phyloP scores from a whole-genome alignment of 2,797 vertebrate genomes.

The Intellagama lesueurii region DNA sequence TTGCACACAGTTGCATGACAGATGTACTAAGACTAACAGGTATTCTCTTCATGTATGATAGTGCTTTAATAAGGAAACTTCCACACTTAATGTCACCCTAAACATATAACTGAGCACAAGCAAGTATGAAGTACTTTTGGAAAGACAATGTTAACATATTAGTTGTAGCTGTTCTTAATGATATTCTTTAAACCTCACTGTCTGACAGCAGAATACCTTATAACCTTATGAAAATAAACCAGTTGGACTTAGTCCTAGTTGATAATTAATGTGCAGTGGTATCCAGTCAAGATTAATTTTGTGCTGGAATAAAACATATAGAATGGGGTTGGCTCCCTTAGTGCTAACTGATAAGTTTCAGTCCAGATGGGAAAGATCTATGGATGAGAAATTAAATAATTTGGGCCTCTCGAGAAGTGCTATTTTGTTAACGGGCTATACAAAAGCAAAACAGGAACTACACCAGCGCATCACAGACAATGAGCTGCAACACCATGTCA shows the following conservation, averaged over 20 bases:
- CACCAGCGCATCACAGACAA: no score
- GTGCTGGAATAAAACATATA: conserved; percentile 63
- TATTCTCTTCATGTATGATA: background rate
- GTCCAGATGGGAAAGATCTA: no score
- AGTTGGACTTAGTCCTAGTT: conserved; percentile 60
- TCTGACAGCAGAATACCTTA: conserved; percentile 66
- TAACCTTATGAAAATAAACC: conserved; percentile 63
- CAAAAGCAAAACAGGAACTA: no score
- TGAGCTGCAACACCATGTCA: no score
- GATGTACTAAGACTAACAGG: no score
- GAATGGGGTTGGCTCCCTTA: no score
- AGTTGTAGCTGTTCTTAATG: conserved; percentile 60
- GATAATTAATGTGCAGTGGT: conserved; percentile 70
- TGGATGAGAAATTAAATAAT: no score
- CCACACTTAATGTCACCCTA: background rate
- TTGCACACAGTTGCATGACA: no score
- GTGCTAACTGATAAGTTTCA: no score
- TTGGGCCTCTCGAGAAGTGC: no score
- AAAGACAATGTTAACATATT: conserved; percentile 54
- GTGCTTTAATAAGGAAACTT: conserved; percentile 9
- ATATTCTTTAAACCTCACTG: conserved; percentile 49
- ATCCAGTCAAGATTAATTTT: conserved; percentile 68
- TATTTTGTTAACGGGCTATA: no score
- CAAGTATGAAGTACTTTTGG: background rate
- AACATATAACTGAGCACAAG: conserved; percentile 41